These are phyloP conservation scores for Amazona finschi DNA, from an alignment of 2,797 vertebrate genomes.

Conservation along the genomic window DNA sequence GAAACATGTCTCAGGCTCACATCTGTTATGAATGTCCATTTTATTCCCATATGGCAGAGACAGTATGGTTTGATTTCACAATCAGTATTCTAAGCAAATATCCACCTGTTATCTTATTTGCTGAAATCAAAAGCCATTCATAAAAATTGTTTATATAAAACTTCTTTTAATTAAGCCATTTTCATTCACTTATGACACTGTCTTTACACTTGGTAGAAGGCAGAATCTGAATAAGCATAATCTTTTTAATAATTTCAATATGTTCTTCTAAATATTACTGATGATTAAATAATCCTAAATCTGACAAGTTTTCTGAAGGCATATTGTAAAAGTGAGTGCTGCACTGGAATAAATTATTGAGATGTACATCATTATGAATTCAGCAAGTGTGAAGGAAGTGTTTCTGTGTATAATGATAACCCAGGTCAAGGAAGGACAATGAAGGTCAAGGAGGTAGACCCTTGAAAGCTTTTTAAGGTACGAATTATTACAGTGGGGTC, in stretches of 20 bases:
- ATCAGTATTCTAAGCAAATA: constrained; percentile 62
- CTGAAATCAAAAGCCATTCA: constrained; percentile 68
- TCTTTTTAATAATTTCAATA: constrained; percentile 62
- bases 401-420: neutral
- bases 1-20: neutral
- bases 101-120: constrained; percentile 64
- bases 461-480: neutral
- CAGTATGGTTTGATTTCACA: constrained; percentile 50
- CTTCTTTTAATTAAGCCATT: constrained; percentile 62
- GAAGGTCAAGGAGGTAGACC: neutral
- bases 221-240: constrained; percentile 59
- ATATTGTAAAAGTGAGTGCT: neutral
- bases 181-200: constrained; percentile 53
- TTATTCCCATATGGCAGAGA: neutral
- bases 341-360: constrained; percentile 44
- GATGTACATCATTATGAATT: constrained; percentile 1
- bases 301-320: constrained; percentile 27
- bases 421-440: neutral
- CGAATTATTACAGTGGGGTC: neutral
- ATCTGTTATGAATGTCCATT: constrained; percentile 25
- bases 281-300: constrained; percentile 44
- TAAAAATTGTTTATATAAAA: constrained; percentile 67
- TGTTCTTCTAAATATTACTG: constrained; percentile 39
- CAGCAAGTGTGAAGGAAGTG: neutral
- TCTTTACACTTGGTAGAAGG: constrained; percentile 61